Percentiles rank a stretch among this genome's conserved stretches.
Evolutionary conservation across 2,113 vertebrate genomes (phyloP).

Genomic region (Herpetotheres cachinnans): DNA sequence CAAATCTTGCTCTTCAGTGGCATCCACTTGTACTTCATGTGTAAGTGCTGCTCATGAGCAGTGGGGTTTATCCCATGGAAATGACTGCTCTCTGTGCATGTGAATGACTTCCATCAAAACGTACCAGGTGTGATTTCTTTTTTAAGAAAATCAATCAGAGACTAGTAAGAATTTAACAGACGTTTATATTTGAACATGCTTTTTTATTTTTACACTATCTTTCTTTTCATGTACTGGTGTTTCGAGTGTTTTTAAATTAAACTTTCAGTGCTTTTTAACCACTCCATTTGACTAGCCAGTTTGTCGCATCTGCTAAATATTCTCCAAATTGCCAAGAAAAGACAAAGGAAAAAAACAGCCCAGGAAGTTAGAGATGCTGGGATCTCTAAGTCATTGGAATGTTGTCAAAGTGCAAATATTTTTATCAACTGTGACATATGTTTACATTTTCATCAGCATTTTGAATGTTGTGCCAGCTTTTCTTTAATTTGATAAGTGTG

Average conservation of each 20-base stretch:
- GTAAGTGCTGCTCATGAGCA: accelerated
- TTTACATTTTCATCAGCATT: background rate
- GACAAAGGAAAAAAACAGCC: background rate
- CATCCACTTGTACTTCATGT: background rate
- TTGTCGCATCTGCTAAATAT: background rate
- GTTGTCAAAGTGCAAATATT: background rate
- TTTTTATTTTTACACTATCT: background rate
- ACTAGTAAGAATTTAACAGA: background rate
- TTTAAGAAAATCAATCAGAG: background rate
- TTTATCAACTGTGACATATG: background rate
- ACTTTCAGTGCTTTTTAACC: background rate
- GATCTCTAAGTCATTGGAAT: background rate
- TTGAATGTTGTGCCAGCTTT: background rate
- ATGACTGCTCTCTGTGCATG: background rate
- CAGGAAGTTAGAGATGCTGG: background rate
- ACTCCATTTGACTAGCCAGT: background rate
- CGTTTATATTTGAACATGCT: background rate
- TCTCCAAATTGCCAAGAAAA: background rate
- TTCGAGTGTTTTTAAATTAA: background rate
- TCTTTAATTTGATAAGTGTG: background rate
- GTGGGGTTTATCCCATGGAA: background rate
- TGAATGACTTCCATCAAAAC: background rate
- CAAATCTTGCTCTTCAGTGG: background rate
- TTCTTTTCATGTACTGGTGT: background rate
- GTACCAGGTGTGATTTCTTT: background rate